Conservation (phyloP, 2,888 invertebrate species). For the Argyresthia goedartella region DNA sequence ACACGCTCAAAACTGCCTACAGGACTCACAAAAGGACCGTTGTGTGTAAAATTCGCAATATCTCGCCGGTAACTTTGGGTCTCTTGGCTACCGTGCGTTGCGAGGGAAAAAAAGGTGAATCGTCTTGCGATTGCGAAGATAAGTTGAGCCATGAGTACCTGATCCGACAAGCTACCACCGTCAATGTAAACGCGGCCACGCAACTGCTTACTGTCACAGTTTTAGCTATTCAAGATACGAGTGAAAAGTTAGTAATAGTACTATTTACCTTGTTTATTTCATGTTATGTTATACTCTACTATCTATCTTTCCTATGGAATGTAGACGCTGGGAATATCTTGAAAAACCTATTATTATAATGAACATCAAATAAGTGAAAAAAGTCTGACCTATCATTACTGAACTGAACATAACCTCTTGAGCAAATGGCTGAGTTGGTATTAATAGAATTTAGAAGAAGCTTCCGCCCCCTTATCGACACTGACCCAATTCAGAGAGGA, state of each 20-base stretch:
- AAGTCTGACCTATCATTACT: too few species aligned
- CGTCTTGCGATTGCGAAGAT: conserved; percentile 31
- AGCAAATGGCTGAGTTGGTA: too few species aligned
- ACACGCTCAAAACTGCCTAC: conserved; percentile 26
- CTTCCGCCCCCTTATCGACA: too few species aligned
- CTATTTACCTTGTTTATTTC: too few species aligned
- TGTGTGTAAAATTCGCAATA: conserved; percentile 25
- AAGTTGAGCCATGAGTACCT: conserved; percentile 62
- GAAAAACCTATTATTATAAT: too few species aligned
- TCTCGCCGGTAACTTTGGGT: conserved; percentile 36
- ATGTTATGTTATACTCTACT: too few species aligned
- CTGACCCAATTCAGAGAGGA: too few species aligned
- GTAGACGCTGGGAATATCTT: too few species aligned
- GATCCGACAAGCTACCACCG: conserved; percentile 65
- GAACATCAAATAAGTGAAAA: too few species aligned
- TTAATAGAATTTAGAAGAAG: too few species aligned
- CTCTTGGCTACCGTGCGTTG: conserved; percentile 36
- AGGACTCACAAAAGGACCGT: conserved; percentile 22
- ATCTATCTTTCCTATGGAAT: too few species aligned
- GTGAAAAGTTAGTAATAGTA: conserved; percentile 42
- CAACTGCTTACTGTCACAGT: conserved; percentile 65
- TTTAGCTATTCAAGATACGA: conserved; percentile 66
- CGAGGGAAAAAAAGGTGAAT: conserved; percentile 24
- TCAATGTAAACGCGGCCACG: conserved; percentile 65
- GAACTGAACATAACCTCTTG: too few species aligned